phyloP scores from a whole-genome alignment of 2,888 invertebrate species.

The Rhopalosiphum nymphaeae region DNA sequence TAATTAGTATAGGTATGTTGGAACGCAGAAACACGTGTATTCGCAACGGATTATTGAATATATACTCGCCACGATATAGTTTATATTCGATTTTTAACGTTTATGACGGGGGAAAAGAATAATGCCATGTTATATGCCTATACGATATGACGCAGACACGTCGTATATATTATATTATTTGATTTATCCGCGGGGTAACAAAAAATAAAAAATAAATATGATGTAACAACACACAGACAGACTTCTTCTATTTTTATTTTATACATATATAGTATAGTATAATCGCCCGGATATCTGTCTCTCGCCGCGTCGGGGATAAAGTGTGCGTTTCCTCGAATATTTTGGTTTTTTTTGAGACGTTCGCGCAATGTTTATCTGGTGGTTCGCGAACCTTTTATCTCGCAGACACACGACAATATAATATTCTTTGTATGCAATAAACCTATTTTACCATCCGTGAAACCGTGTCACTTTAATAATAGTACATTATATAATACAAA shows the following conservation, averaged over 20 bases:
- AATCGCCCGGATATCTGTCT: conserved; percentile 36
- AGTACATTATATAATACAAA: background rate
- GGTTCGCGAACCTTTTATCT: background rate
- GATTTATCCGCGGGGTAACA: background rate
- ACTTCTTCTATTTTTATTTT: background rate
- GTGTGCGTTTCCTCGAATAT: conserved; percentile 17
- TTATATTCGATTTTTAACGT: background rate
- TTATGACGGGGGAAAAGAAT: background rate
- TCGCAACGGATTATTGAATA: background rate
- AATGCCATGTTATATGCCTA: background rate
- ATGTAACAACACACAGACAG: background rate
- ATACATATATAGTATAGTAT: background rate
- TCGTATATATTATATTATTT: background rate
- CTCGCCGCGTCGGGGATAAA: background rate
- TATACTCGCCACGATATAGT: background rate
- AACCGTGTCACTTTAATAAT: background rate
- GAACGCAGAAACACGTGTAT: background rate
- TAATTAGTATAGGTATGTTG: background rate
- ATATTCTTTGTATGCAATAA: background rate
- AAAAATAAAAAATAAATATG: background rate
- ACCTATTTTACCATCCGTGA: conserved; percentile 7
- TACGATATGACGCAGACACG: background rate
- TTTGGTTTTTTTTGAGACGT: background rate
- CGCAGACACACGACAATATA: background rate
- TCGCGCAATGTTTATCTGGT: conserved; percentile 15